Evolutionary conservation across 2,888 invertebrate genomes (phyloP).

Genomic region (Phaonia tiefii): DNA sequence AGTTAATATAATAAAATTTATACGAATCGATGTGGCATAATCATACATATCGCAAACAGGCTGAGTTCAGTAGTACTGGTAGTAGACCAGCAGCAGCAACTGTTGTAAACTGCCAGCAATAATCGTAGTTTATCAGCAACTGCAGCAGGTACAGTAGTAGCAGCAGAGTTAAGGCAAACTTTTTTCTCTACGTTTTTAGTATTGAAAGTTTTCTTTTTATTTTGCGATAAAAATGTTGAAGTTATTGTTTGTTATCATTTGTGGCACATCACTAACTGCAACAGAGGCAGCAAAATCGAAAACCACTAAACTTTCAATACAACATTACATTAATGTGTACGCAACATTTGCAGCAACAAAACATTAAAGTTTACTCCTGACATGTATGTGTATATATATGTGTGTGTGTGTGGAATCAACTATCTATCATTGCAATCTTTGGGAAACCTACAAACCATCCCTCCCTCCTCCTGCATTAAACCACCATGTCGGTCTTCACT

Average conservation of each 20-base stretch:
- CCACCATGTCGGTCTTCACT: background rate
- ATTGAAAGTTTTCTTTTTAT: conserved; percentile 14
- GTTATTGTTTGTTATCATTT: conserved; percentile 55
- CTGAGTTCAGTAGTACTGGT: background rate
- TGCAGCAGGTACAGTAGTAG: conserved; percentile 27
- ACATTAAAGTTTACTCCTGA: background rate
- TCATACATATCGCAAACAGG: background rate
- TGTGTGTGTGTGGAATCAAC: background rate
- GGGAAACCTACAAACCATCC: conserved; percentile 25
- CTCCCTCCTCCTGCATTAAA: background rate
- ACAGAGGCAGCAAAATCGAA: background rate
- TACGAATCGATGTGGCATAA: conserved; percentile 15
- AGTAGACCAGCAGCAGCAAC: background rate
- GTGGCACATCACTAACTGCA: conserved; percentile 45
- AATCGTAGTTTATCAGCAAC: conserved; percentile 42
- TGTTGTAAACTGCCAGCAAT: conserved; percentile 6
- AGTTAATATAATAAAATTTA: conserved; percentile 16
- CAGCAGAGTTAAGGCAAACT: conserved; percentile 32
- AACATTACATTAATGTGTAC: conserved; percentile 46
- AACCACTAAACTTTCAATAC: conserved; percentile 32
- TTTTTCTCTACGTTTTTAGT: conserved; percentile 16
- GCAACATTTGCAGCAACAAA: conserved; percentile 7
- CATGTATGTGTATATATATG: conserved; percentile 20
- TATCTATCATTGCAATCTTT: conserved; percentile 47
- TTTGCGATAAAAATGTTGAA: conserved; percentile 53